Conservation (phyloP, 2,113 vertebrate genomes). For the Micronisus gabar region DNA sequence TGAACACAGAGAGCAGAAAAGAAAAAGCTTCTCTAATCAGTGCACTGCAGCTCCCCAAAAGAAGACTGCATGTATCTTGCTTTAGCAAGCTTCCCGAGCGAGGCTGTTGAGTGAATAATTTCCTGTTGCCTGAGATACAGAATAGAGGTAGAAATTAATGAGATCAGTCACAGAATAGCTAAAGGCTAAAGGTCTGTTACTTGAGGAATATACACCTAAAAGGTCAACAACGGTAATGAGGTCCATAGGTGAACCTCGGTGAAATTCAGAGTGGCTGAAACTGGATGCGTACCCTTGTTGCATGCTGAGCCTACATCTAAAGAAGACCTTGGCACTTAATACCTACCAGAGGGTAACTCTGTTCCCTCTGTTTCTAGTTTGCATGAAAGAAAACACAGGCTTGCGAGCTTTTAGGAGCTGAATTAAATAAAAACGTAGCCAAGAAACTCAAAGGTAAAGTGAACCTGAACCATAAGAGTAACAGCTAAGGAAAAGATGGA, state of each 20-base stretch:
- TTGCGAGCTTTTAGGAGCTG: neutral
- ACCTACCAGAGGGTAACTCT: neutral
- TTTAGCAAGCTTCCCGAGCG: neutral
- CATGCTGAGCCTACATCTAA: neutral
- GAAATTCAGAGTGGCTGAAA: neutral
- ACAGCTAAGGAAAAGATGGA: neutral
- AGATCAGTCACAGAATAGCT: neutral
- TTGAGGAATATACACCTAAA: neutral
- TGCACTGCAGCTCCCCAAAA: neutral
- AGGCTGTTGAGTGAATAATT: neutral
- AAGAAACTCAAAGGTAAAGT: neutral
- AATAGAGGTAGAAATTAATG: neutral
- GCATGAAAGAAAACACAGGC: neutral
- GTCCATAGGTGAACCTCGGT: neutral
- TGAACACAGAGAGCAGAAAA: neutral
- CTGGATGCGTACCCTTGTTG: neutral
- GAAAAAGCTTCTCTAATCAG: neutral
- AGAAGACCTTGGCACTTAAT: neutral
- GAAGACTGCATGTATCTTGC: neutral
- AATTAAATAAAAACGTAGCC: neutral
- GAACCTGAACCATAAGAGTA: neutral
- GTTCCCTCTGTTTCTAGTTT: neutral
- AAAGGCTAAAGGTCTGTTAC: neutral
- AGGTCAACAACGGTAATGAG: neutral
- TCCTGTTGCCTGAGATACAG: neutral